Base-by-base conservation (phyloP, 2,113 vertebrate species). In the Rhinoptilus africanus region DNA sequence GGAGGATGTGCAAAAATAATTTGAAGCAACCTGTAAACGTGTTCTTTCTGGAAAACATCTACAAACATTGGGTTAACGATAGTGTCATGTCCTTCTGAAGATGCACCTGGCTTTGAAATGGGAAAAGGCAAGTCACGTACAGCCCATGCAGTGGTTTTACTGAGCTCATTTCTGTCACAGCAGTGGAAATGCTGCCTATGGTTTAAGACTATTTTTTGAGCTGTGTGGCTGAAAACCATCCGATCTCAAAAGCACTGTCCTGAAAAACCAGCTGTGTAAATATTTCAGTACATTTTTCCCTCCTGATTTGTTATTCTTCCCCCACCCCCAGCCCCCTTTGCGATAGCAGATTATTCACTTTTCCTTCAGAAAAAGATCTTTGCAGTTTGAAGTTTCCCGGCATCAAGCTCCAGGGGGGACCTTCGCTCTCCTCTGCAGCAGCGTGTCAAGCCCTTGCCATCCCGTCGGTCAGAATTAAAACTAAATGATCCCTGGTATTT, bases 191-290 rank as follows among this genome's bases (percentile, higher is more conserved):
- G 27, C 53, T 56, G 51, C 54, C 59, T 73, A 56, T 28, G 50
- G 77, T 66, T 69, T 67, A 56, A 32, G n/a, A 10, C 34, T 84
- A 18, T 35, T 59, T 78, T n/a, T 92, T 93, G 45, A 94, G 43
- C 84, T 43, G 6, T 1, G 2, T 9, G 48, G 22, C 60, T 93
- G 85, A 84, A 96, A 95, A 94, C 2, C 72, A 86, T 21, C 51
- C 9, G 0, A 27, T 92, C 79, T 86, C 84, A 72, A 81, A 89
- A 95, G 78, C 64, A 51, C 24, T 80, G 89, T 93, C 87, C 89
- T 86, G 85, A 67, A 87, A 85, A 93, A 71, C 2, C 96, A 97
- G 96, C 97, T 97, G 95, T 96, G 94, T 97, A 96, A 97, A 96
- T 94, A 95, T 21, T 51, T 80, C 56, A n/a, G 91, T 94, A 17